These are phyloP conservation scores for Carabus problematicus DNA, from an alignment of 2,888 invertebrate genomes.

Conservation along the genomic window DNA sequence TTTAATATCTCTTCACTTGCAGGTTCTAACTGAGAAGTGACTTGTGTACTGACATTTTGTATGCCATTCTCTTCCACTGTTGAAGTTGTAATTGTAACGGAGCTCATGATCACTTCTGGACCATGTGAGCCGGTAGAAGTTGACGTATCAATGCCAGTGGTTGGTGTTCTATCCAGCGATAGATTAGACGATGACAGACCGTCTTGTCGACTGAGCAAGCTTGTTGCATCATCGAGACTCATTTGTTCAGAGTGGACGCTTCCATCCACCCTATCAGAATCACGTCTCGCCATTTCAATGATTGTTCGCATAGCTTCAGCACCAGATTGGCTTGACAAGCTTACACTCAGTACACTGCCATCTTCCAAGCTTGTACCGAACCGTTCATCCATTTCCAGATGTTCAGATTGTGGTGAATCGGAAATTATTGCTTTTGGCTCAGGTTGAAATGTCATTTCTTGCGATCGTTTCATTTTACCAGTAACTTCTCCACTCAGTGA, in stretches of 20 bases:
- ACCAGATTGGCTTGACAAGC: constrained; percentile 67
- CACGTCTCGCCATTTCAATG: constrained; percentile 58
- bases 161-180: constrained; percentile 42
- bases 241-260: constrained; percentile 60
- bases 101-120: constrained; percentile 55
- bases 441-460: constrained; percentile 88
- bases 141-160: constrained; percentile 50
- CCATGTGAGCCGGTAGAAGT: constrained; percentile 55
- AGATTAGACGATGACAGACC: constrained; percentile 48
- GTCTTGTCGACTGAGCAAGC: constrained; percentile 51
- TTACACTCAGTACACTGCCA: constrained; percentile 65
- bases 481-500: constrained; percentile 64
- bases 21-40: constrained; percentile 58
- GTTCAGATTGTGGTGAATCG: constrained; percentile 62
- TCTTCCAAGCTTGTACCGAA: constrained; percentile 67
- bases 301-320: constrained; percentile 58
- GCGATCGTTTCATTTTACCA: constrained; percentile 83
- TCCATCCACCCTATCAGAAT: constrained; percentile 58
- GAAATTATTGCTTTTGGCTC: constrained; percentile 59
- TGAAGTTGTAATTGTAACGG: constrained; percentile 63
- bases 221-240: constrained; percentile 57
- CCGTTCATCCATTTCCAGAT: constrained; percentile 62
- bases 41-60: constrained; percentile 64
- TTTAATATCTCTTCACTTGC: constrained; percentile 51
- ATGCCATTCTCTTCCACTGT: constrained; percentile 60